Conservation (phyloP, 2,888 invertebrate genomes). For the Lissonota sp. region DNA sequence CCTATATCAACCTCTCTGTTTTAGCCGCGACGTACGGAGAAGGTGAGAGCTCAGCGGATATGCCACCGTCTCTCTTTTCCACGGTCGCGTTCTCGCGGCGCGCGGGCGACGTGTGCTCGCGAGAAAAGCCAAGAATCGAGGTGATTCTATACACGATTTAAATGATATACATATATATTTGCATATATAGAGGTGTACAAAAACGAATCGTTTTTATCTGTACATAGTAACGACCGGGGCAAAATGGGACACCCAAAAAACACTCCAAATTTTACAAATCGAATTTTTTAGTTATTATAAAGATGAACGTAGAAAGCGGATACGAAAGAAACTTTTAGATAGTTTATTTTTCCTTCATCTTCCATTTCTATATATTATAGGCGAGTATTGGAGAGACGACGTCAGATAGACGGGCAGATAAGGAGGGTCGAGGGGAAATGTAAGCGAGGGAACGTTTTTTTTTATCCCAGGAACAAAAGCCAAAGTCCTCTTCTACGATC, state of each 20-base stretch:
- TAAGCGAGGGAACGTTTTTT: conserved; percentile 34
- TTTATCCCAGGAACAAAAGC: conserved; percentile 40
- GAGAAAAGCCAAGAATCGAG: conserved; percentile 29
- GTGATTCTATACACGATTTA: conserved; percentile 32
- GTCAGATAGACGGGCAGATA: conserved; percentile 22
- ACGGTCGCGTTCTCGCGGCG: conserved; percentile 30
- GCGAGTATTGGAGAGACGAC: conserved; percentile 7
- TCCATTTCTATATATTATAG: background rate
- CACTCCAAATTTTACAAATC: too few relatives aligned
- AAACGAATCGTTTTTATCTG: background rate
- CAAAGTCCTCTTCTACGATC: conserved; percentile 31
- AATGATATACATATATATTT: background rate
- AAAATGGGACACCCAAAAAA: too few relatives aligned
- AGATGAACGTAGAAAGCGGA: too few relatives aligned
- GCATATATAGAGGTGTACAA: background rate
- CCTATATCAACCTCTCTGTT: background rate
- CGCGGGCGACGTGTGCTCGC: conserved; percentile 36
- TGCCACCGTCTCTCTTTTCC: conserved; percentile 34
- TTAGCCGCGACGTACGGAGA: conserved; percentile 13
- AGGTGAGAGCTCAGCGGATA: conserved; percentile 32
- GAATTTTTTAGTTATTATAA: too few relatives aligned
- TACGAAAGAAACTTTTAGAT: too few relatives aligned
- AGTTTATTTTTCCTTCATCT: too few relatives aligned
- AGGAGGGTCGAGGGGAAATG: conserved; percentile 18
- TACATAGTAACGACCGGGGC: background rate